These are phyloP conservation scores for Aproaerema taeniolella DNA, from an alignment of 2,888 invertebrate species.

Conservation along the genomic window DNA sequence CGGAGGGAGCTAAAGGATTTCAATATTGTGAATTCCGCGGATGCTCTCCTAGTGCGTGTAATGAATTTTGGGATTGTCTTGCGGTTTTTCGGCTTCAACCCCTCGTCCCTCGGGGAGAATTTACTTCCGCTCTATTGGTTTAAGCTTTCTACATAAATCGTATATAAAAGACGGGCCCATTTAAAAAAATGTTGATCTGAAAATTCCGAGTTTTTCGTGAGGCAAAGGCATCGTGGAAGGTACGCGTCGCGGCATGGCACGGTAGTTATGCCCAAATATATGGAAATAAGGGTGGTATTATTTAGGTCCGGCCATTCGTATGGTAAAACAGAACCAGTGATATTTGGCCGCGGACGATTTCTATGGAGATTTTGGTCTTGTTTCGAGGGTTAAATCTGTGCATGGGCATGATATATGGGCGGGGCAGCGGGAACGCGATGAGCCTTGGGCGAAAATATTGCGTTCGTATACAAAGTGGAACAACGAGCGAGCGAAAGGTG, in stretches of 20 bases:
- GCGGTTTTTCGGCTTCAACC: constrained; percentile 65
- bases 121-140: constrained; percentile 47
- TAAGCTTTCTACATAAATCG: constrained; percentile 24
- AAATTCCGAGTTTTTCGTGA: constrained; percentile 45
- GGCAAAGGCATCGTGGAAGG: constrained; percentile 30
- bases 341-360: constrained; percentile 70
- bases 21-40: constrained; percentile 76
- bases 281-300: constrained; percentile 64
- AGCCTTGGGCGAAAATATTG: constrained; percentile 44
- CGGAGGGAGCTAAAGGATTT: constrained; percentile 44
- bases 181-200: constrained; percentile 33
- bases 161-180: constrained; percentile 31
- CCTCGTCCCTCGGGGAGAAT: constrained; percentile 41
- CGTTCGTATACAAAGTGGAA: constrained; percentile 8
- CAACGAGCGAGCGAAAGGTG: constrained; percentile 9
- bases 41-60: constrained; percentile 64
- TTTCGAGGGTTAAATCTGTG: constrained; percentile 68
- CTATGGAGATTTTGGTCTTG: constrained; percentile 74
- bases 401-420: constrained; percentile 59
- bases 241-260: constrained; percentile 52
- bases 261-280: constrained; percentile 48
- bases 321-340: constrained; percentile 69
- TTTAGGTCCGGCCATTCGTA: constrained; percentile 72
- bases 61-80: constrained; percentile 75
- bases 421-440: constrained; percentile 38